Base-by-base conservation (phyloP, 2,888 invertebrate species). In the Nezara viridula region DNA sequence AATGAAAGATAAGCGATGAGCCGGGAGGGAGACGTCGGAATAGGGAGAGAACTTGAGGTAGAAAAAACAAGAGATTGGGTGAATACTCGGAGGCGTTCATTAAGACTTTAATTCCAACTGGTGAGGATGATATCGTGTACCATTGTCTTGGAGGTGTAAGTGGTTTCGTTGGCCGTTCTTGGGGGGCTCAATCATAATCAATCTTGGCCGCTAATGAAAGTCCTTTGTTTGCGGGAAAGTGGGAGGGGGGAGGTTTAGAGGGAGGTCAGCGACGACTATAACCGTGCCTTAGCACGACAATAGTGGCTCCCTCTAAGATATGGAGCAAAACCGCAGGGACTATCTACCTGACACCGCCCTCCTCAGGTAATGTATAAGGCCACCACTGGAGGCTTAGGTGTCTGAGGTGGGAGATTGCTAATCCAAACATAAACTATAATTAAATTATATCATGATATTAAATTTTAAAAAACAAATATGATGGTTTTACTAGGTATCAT, bases 131-230 rank as follows among this genome's bases (percentile, higher is more conserved):
- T 81, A 47, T 81, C 81, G 12, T 5, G 44, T 47, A n/a, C n/a
- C 81, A 81, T 44, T 81, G 40, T 81, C 81, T 47, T 81, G 10
- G 24, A 4, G 21, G 12, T 24, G 40, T 47, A 81, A 81, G 81
- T 81, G 81, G 81, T 47, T 47, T 81, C 81, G 81, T 40, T 47
- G 81, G 9, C 47, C 81, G 44, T 40, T 47, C 81, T 44, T 24
- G 12, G 81, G 44, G 16, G 81, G 40, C 81, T 81, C 44, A 44
- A 81, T 81, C 81, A 81, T 81, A 81, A 81, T 81, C 81, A 81
- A 81, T 81, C 81, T 81, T 47, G 44, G 4, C 81, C 81, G 44
- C 44, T 81, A 81, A 81, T 81, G 81, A 81, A 81, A 81, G 81
- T 81, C 81, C 44, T 81, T 81, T 81, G 81, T 81, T 37, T 44